A percentile compares a stretch with the other conserved stretches of the same genome.
These are phyloP conservation scores for Leguminivora glycinivorella DNA, from an alignment of 1,140 invertebrate genomes.

Conservation along the genomic window DNA sequence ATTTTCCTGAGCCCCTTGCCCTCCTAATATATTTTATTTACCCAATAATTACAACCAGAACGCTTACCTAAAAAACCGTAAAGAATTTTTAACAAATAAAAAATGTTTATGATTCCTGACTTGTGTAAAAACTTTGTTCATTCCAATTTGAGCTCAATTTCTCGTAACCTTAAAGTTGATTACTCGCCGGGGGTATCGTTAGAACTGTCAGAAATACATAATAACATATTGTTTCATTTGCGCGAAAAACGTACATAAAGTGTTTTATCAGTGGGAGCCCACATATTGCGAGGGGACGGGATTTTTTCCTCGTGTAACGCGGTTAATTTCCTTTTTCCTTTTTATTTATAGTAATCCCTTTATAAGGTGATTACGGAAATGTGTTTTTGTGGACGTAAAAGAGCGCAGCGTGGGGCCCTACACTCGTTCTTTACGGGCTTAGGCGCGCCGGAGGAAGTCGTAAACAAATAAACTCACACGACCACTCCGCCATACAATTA, in stretches of 20 bases:
- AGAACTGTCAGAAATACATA: conserved; percentile 42
- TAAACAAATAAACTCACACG: conserved; percentile 26
- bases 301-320: conserved; percentile 76
- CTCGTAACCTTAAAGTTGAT: conserved; percentile 9
- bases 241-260: conserved; percentile 64
- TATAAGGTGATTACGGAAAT: conserved; percentile 78
- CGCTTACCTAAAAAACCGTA: conserved; percentile 9
- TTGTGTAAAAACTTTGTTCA: background rate
- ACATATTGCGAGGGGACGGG: conserved; percentile 72
- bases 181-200: conserved; percentile 11
- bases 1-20: background rate
- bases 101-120: conserved; percentile 23
- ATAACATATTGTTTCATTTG: conserved; percentile 71
- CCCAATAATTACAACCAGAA: conserved; percentile 24
- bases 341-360: conserved; percentile 67
- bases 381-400: conserved; percentile 44
- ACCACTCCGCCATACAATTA: conserved; percentile 13
- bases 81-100: conserved; percentile 19
- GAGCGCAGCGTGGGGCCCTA: conserved; percentile 38
- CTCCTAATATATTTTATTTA: conserved; percentile 27
- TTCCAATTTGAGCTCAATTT: conserved; percentile 17
- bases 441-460: conserved; percentile 31
- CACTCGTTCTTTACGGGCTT: conserved; percentile 42
- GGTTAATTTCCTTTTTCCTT: conserved; percentile 43
- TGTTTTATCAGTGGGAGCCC: conserved; percentile 75